Base-by-base conservation (phyloP, 2,797 vertebrate genomes). In the Chelon labrosus region DNA sequence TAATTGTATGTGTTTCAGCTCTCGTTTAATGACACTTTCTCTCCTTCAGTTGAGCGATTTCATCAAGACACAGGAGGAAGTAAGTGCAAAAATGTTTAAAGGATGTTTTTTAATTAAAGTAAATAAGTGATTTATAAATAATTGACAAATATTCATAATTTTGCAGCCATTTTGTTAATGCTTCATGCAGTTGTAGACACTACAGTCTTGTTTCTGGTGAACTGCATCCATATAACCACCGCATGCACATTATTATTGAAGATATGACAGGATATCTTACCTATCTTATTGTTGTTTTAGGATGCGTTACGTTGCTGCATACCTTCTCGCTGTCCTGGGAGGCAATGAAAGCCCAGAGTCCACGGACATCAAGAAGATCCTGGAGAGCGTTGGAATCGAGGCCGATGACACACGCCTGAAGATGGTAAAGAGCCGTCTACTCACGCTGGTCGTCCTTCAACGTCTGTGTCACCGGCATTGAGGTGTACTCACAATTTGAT, bases 301-400 rank as follows among this genome's bases (percentile, higher is more conserved):
- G 73, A 99, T 99, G 98, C 97, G 97, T 94, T 99, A 99, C 95
- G 94, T 99, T 2, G 97, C 98, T 53, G 97, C 98, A 79, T 99
- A 99, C 75, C 93, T 99, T 61, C 93, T 99, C 6, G 93, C 97
- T 5, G 90, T 96, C 81, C 97, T 99, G 0, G 95, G 95, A 6
- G 97, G 97, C 84, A 98, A 96, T 52, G 88, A 93, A 0, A 95
- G 85, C 35, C 98, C 98, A 1, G 90, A 67, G 4, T 89, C 95
- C 55, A 95, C 92, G 52, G 97, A 99, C 91, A 92, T 99, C 82
- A 98, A 97, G 86, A 99, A 99, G 91, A 99, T 99, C 80, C 93
- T 99, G 65, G 97, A 98, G 2, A 99, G 97, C 0, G 98, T 99
- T 12, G 98, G 98, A 70, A 99, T 99, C 37, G 98, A 99, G 90